Evolutionary conservation across 2,113 vertebrate species (phyloP).

Genomic region (Oenanthe oenanthe): DNA sequence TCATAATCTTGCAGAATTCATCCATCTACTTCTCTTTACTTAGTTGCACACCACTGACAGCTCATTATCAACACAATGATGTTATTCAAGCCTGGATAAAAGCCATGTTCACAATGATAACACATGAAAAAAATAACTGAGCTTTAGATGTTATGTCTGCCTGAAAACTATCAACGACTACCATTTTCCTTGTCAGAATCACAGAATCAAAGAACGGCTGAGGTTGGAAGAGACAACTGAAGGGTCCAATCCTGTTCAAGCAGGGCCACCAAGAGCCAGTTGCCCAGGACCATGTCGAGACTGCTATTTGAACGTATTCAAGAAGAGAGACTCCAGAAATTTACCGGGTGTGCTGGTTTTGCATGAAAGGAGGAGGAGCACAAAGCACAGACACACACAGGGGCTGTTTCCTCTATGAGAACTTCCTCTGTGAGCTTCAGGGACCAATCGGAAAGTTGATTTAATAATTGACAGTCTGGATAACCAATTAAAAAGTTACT

Average conservation of each 20-base stretch:
- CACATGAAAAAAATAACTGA: neutral
- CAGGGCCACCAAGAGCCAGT: neutral
- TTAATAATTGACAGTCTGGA: too few species aligned
- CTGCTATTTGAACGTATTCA: too few species aligned
- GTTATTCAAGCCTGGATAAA: neutral
- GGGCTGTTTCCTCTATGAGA: too few species aligned
- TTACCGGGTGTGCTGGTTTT: too few species aligned
- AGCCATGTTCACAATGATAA: neutral
- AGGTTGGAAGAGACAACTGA: neutral
- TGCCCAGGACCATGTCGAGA: neutral
- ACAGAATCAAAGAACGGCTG: neutral
- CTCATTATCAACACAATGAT: neutral
- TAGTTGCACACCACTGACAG: neutral
- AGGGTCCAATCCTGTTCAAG: neutral
- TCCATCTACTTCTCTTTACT: neutral
- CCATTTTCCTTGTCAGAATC: neutral
- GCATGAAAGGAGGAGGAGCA: too few species aligned
- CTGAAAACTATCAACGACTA: neutral
- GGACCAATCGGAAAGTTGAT: too few species aligned
- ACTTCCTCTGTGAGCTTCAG: too few species aligned
- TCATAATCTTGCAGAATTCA: neutral
- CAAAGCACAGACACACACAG: too few species aligned
- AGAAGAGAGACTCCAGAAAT: too few species aligned
- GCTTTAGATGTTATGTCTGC: neutral
- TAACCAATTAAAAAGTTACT: too few species aligned